These are phyloP conservation scores for Diplosoma virens DNA, from an alignment of 23 tunicate species.

Conservation along the genomic window DNA sequence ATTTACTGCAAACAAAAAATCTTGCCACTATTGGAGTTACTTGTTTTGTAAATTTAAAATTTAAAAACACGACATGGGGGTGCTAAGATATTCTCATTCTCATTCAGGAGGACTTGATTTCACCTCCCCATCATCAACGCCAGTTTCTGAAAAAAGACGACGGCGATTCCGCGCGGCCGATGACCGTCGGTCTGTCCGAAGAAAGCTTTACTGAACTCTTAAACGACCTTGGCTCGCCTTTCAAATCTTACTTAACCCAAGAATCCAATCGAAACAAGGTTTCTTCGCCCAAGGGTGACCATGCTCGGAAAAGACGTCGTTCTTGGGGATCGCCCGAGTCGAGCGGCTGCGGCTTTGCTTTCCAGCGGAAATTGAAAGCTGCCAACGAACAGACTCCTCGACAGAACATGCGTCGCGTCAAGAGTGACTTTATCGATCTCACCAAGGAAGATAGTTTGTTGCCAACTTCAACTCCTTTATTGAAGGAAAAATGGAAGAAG, in stretches of 20 bases:
- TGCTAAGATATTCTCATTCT: too few relatives aligned
- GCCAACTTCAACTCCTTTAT: conserved; percentile 56
- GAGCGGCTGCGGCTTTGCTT: background rate
- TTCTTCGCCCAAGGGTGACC: background rate
- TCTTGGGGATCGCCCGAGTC: conserved; percentile 72
- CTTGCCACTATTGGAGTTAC: too few relatives aligned
- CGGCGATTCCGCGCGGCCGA: too few relatives aligned
- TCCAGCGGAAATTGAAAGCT: background rate
- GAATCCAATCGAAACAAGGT: background rate
- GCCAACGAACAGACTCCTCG: conserved; percentile 42
- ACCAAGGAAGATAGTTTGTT: background rate
- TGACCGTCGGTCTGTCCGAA: conserved; percentile 23
- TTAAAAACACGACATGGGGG: too few relatives aligned
- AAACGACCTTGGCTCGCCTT: conserved; percentile 63
- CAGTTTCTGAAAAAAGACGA: too few relatives aligned
- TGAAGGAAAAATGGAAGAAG: conserved; percentile 49
- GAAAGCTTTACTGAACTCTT: conserved; percentile 59
- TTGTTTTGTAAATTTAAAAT: too few relatives aligned
- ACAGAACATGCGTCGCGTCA: conserved; percentile 38
- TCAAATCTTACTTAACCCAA: conserved; percentile 40
- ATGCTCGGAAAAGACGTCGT: conserved; percentile 47
- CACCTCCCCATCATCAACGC: background rate
- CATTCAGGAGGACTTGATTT: background rate
- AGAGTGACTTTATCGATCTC: conserved; percentile 38
- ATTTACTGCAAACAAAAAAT: too few relatives aligned